These are phyloP conservation scores for Neodiprion virginianus DNA, from an alignment of 1,140 invertebrate genomes.

Conservation along the genomic window DNA sequence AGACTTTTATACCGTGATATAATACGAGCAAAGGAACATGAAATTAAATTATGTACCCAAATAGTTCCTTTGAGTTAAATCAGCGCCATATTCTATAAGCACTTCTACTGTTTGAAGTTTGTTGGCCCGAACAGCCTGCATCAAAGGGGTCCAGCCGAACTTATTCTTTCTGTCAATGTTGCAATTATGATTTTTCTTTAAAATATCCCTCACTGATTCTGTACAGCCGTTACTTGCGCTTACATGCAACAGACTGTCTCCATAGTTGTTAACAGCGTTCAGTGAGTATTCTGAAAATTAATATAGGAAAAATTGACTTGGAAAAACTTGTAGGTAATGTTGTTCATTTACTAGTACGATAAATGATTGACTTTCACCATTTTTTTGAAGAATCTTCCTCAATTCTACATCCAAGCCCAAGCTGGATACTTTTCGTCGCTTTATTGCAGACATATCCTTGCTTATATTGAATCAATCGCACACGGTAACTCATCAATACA, in stretches of 20 bases:
- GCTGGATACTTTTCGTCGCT: too few relatives aligned
- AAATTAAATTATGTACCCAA: constrained; percentile 48
- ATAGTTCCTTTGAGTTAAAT: constrained; percentile 55
- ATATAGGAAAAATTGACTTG: constrained; percentile 13
- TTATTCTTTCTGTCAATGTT: constrained; percentile 56
- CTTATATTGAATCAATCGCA: too few relatives aligned
- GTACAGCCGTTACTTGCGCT: constrained; percentile 49
- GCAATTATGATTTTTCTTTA: constrained; percentile 33
- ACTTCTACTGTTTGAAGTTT: constrained; percentile 53
- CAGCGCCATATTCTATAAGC: constrained; percentile 52
- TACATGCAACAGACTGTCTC: constrained; percentile 52
- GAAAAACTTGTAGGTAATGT: background rate
- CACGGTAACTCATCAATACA: too few relatives aligned
- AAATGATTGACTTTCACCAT: too few relatives aligned
- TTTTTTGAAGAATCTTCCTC: too few relatives aligned
- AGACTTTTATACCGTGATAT: background rate
- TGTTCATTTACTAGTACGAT: too few relatives aligned
- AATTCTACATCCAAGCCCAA: too few relatives aligned
- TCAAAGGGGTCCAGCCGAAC: constrained; percentile 63
- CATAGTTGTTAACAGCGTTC: constrained; percentile 50
- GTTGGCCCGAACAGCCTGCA: constrained; percentile 61
- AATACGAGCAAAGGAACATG: constrained; percentile 16
- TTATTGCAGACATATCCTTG: too few relatives aligned
- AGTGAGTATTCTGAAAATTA: constrained; percentile 44
- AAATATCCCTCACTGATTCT: constrained; percentile 41